Evolutionary conservation across 2,113 vertebrate genomes (phyloP).

Genomic region (Hystrix cristata): DNA sequence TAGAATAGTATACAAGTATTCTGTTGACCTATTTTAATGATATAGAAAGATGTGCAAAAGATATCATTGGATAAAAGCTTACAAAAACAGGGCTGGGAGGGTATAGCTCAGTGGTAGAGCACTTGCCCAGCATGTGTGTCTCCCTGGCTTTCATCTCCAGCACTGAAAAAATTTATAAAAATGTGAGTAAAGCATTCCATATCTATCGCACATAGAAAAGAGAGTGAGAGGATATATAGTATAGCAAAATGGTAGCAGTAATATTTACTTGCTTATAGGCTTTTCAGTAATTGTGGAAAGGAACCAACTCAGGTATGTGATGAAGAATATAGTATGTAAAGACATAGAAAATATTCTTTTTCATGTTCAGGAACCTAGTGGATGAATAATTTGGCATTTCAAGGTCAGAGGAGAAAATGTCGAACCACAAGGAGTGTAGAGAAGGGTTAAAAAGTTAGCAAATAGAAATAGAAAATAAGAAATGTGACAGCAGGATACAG

Average conservation of each 20-base stretch:
- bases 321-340: neutral
- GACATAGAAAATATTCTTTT: neutral
- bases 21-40: neutral
- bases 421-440: neutral
- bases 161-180: neutral
- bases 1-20: neutral
- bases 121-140: neutral
- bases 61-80: neutral
- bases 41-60: neutral
- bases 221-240: neutral
- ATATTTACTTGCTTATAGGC: slow-evolving; percentile 3
- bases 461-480: neutral
- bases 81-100: neutral
- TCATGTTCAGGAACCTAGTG: neutral
- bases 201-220: neutral
- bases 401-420: neutral
- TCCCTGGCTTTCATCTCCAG: neutral
- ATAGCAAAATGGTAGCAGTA: neutral
- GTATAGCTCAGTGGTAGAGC: neutral
- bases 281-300: neutral
- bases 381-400: neutral
- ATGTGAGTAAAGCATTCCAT: neutral
- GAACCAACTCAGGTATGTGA: neutral
- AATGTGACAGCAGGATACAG: neutral
- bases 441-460: neutral